Conservation (phyloP, 2,888 invertebrate genomes). For the Xestia rhomboidea region DNA sequence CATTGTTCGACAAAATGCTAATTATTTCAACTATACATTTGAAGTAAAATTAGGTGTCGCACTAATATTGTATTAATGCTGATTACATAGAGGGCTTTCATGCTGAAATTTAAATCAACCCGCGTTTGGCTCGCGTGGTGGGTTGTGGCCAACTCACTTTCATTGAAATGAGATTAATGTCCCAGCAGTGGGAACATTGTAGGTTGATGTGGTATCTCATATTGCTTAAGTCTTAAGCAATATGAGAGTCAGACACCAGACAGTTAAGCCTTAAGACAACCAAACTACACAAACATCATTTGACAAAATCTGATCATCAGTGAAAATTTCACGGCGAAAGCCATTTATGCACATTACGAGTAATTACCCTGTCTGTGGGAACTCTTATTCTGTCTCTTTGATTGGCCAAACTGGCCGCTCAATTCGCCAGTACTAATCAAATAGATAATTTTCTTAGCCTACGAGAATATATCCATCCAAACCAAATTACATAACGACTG, state of each 20-base stretch:
- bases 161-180: background rate
- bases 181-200: background rate
- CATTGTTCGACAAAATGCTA: background rate
- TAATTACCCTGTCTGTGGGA: background rate
- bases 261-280: too few relatives aligned
- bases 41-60: background rate
- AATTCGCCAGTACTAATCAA: background rate
- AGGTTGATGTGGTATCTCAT: background rate
- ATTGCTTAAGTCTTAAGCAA: too few relatives aligned
- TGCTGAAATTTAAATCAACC: background rate
- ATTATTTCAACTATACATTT: constrained; percentile 11
- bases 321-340: background rate
- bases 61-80: background rate
- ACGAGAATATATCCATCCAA: background rate
- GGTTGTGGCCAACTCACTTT: background rate
- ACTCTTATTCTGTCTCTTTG: too few relatives aligned
- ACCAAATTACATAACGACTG: background rate
- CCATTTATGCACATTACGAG: background rate
- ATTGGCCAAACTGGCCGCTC: background rate
- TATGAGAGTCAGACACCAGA: too few relatives aligned
- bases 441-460: background rate
- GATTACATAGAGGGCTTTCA: background rate
- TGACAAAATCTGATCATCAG: background rate
- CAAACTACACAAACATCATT: background rate
- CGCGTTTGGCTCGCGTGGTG: background rate